A percentile compares a stretch with the other conserved stretches of the same genome.
phyloP scores from a whole-genome alignment of 2,888 invertebrate species.

The Sminthurinus aureus region DNA sequence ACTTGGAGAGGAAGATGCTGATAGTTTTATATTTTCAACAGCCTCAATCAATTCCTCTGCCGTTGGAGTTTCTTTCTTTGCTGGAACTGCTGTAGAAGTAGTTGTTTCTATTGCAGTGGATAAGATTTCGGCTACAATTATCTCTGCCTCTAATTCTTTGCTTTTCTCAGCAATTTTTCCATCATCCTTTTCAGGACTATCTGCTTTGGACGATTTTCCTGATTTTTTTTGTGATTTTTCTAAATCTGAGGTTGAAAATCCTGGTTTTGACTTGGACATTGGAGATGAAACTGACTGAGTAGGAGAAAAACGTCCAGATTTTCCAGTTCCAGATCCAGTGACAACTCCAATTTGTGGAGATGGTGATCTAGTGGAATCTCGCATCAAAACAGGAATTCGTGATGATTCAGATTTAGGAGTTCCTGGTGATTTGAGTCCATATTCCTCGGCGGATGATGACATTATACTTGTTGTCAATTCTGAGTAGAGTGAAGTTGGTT shows the following conservation, averaged over 20 bases:
- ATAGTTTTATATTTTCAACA: slow-evolving; percentile 34
- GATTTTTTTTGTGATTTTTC: neutral
- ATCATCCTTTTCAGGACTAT: neutral
- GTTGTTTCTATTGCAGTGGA: neutral
- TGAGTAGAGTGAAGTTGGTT: neutral
- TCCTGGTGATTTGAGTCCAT: slow-evolving; percentile 14
- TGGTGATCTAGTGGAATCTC: neutral
- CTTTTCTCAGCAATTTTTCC: neutral
- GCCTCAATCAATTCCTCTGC: slow-evolving; percentile 38
- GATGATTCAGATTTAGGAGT: slow-evolving; percentile 18
- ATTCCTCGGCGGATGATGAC: neutral
- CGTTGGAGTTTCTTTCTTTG: slow-evolving; percentile 34
- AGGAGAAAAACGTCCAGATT: neutral
- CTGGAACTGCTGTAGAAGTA: neutral
- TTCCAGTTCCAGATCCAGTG: neutral
- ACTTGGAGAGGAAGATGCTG: neutral
- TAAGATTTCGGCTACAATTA: neutral
- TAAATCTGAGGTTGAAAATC: neutral
- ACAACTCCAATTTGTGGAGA: neutral
- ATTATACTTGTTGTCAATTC: neutral
- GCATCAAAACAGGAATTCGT: slow-evolving; percentile 18
- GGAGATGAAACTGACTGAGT: neutral
- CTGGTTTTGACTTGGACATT: neutral
- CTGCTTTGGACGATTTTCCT: neutral
- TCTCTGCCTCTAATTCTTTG: neutral